Evolutionary conservation across 2,797 vertebrate genomes (phyloP), one percentile per base, ranked within the genome.

Genomic region (Malurus splendens): DNA sequence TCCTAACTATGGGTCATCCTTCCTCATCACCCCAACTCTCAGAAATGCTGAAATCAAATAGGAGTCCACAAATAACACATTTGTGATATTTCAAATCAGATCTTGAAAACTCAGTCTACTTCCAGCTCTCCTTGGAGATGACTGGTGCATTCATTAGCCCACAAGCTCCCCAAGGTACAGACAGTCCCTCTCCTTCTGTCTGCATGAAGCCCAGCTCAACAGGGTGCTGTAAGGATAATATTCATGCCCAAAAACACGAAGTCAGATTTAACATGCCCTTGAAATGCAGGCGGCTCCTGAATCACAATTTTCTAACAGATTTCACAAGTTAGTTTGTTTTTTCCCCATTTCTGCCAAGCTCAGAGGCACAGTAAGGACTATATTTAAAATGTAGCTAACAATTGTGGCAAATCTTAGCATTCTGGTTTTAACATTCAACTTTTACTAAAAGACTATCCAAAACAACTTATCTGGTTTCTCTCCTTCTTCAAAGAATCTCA

Each of bases 281-380:
- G 64, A 95, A 92, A 87, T 5, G 42, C 87, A 92, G 73, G 89
- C 84, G 2, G 56, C 56, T 89, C 56, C 77, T 51, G 18, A 67
- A 78, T 93, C 66, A 44, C 48, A 70, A 85, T 83, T 91, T 90
- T 66, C 68, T 8, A 2, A 82, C 80, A 86, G 71, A 93, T 91
- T 93, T 94, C 85, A 93, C 84, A 91, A 89, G 82, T 75, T 62
- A 57, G 75, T 86, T 65, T 71, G 84, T 45, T 92, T 93, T 78
- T 70, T 42, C 47, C 56, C 44, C 76, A 17, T 84, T 92, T 93
- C 90, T 91, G 76, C 59, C 89, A 93, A 94, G 83, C 56, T 79
- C 14, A 2, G 85, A 86, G 66, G 48, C 67, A 15, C 71, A 79
- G 65, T 32, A 80, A 64, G 39, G 16, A 80, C 90, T 91, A 72